Conservation (phyloP, 2,113 vertebrate species). For the Opisthocomus hoazin region DNA sequence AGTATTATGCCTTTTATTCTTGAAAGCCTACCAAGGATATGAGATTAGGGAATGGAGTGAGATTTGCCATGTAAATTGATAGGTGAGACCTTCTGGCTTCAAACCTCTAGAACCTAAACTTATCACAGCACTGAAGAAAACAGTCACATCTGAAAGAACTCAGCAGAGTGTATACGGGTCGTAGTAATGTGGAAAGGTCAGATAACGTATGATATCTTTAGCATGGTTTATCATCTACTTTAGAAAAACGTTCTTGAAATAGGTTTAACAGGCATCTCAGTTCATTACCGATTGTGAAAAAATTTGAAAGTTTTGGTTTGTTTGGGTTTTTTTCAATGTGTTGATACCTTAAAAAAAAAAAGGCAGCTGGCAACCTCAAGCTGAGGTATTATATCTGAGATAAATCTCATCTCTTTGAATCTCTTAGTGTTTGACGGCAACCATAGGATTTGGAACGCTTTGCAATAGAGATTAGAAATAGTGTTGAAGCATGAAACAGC, state of each 20-base stretch:
- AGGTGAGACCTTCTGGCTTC: not conserved
- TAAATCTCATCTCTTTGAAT: not conserved
- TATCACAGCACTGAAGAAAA: not conserved
- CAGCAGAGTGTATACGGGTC: not conserved
- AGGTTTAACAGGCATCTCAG: not conserved
- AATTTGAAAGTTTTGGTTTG: not conserved
- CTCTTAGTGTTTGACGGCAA: not conserved
- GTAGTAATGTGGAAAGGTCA: not conserved
- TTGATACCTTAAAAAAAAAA: not conserved
- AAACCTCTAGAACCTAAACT: not conserved
- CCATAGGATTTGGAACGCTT: not conserved
- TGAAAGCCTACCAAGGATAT: not conserved
- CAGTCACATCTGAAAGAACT: not conserved
- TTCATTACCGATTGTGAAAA: not conserved
- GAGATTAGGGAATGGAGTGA: not conserved
- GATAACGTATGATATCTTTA: not conserved
- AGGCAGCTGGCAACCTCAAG: not conserved
- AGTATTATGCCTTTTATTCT: conserved; percentile 15
- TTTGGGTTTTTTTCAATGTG: not conserved
- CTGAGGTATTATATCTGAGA: not conserved
- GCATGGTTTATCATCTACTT: not conserved
- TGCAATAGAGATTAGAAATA: not conserved
- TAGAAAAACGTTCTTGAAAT: not conserved
- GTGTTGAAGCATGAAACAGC: not conserved
- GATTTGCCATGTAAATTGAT: not conserved